Conservation (phyloP, 1,140 invertebrate genomes). For the Rhynchophorus ferrugineus region DNA sequence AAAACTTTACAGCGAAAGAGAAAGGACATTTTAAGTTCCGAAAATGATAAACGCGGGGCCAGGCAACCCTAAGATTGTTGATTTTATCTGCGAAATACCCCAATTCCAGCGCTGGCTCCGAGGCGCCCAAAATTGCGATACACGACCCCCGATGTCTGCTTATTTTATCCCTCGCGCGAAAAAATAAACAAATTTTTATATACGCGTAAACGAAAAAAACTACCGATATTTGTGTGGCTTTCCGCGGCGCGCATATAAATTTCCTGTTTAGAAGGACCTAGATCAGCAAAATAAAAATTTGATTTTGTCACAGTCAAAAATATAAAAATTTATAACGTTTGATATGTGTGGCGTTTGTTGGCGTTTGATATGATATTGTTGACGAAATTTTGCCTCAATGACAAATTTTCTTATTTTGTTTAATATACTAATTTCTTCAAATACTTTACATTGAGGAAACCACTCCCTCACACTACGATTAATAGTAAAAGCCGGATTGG, state of each 20-base stretch:
- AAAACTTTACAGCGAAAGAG: constrained; percentile 14
- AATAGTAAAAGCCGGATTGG: too few species aligned
- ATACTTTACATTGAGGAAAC: too few species aligned
- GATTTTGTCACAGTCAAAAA: constrained; percentile 5
- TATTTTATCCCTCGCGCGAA: constrained; percentile 27
- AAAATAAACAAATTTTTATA: constrained; percentile 36
- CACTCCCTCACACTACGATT: too few species aligned
- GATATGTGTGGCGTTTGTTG: too few species aligned
- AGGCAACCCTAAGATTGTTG: constrained; percentile 37
- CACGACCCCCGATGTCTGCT: constrained; percentile 33
- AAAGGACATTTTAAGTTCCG: constrained; percentile 29
- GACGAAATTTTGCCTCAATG: too few species aligned
- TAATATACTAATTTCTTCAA: too few species aligned
- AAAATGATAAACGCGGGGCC: constrained; percentile 37
- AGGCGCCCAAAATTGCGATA: constrained; percentile 37
- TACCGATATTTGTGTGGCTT: constrained; percentile 18
- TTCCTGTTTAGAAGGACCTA: constrained; percentile 19
- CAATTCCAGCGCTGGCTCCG: constrained; percentile 24
- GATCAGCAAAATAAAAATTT: constrained; percentile 23
- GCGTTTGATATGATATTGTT: too few species aligned
- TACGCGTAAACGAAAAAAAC: constrained; percentile 24
- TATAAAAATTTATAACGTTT: background rate
- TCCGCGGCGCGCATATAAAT: constrained; percentile 21
- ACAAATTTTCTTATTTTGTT: too few species aligned
- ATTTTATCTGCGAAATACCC: constrained; percentile 37